Conservation (phyloP, 2,113 vertebrate species). For the Bambusicola thoracicus region DNA sequence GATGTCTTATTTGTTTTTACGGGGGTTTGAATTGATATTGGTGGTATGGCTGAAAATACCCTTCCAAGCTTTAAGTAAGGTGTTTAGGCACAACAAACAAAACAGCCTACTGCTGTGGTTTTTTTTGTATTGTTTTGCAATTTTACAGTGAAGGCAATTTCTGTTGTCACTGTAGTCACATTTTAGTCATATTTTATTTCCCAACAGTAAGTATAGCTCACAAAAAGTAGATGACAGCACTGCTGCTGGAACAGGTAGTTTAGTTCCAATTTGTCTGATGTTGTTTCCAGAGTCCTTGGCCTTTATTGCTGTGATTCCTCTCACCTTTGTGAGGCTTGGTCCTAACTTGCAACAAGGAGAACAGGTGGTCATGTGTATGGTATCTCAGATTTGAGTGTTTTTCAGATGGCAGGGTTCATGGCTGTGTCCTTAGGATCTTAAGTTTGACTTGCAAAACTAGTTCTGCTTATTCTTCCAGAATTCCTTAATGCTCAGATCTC, state of each 20-base stretch:
- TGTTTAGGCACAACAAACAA: not conserved
- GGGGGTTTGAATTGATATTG: not conserved
- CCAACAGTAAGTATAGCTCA: not conserved
- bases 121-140: not conserved
- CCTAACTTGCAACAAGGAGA: not conserved
- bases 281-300: not conserved
- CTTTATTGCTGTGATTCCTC: not conserved
- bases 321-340: not conserved
- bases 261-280: not conserved
- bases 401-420: not conserved
- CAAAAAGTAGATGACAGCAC: not conserved
- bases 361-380: not conserved
- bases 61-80: not conserved
- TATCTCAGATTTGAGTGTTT: not conserved
- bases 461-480: constrained; percentile 10
- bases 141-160: not conserved
- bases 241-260: not conserved
- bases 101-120: not conserved
- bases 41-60: not conserved
- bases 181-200: not conserved
- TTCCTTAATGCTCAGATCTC: not conserved
- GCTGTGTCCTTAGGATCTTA: constrained; percentile 3
- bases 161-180: not conserved
- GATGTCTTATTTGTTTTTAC: not conserved
- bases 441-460: constrained; percentile 22